Base-by-base conservation (phyloP, 1,140 invertebrate species). In the Cyclina sinensis region DNA sequence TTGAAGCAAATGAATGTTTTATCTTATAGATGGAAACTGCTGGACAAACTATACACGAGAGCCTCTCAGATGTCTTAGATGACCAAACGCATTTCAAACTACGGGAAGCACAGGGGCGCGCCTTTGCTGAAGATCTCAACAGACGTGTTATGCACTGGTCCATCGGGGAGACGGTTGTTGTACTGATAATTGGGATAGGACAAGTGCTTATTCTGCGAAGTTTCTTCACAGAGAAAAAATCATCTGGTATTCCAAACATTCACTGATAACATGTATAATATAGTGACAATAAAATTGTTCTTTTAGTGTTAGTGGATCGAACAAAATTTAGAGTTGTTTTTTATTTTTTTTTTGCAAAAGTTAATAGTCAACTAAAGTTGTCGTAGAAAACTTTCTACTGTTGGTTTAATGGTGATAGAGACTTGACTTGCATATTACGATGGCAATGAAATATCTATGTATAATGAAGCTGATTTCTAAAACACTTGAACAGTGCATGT, bases 21-120 rank as follows among this genome's bases (percentile, higher is more conserved):
- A 43, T 46, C 57, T 91, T 96, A 59, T 95, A 99, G 98, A 97
- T 99, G 97, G 99, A 99, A 95, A 97, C 98, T 14, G 98, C 98
- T 11, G 97, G 98, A 12, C 97, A 98, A 94, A 97, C 97, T 95
- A 98, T 99, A 91, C 98, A 99, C 94, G 97, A 98, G 92, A 97
- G 97, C 84, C 95, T 99, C 24, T 98, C 97, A 90, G 97, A 97
- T 83, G 97, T 99, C 48, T 96, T 98, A 43, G 99, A 99, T 95
- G 97, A 98, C 93, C 99, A 99, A 96, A 99, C 99, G 7, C 99
- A 99, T 96, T 98, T 99, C 96, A 96, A 98, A 76, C 95, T 99
- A 86, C 97, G 98, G 68, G 99, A 99, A 96, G 97, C 99, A 9
- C 98, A 99, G 94, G 97, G 98, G 43, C 97, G 99, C 54, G 98